Evolutionary conservation across 2,888 invertebrate species (phyloP), one percentile per base, ranked within the genome.

Genomic region (Drosophila testacea): DNA sequence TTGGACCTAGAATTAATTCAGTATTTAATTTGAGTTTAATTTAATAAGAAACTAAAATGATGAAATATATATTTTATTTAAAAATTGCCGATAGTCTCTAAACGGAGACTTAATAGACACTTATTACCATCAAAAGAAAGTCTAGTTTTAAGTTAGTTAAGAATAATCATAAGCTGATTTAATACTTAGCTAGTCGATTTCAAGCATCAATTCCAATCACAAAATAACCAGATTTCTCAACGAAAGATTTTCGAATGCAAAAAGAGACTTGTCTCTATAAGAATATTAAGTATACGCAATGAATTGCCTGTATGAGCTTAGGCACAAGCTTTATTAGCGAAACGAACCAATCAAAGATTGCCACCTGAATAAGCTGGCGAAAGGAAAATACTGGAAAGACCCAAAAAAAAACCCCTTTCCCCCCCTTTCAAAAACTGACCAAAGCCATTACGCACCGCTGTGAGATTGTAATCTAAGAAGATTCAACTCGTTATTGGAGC

Each of bases 401-500:
- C 38, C 30, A 10, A 16, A 46, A 61, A 30, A 4, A 30, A 13
- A 55, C 50, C 46, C 61, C 68, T 4, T 34, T 11, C 42, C 22
- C 10, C 27, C 10, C 11, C 44, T 9, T 6, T 9, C 7, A 32
- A 32, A 60, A 73, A 75, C 61, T 75, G 79, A 79, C 79, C 79
- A 69, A 79, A 79, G 75, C 70, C 75, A 76, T 76, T 76, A 76
- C 75, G 75, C 75, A 76, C 75, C 71, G 85, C 88, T 83, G 86
- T 68, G 88, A 87, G 79, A 88, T 83, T 83, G 83, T 83, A 83
- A 83, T 83, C 83, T 70, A 79, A 83, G 89, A 79, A 57, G 57
- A 57, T 57, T 47, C 38, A 57, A 42, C 88, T 83, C 71, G 88
- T 83, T 83, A 83, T 89, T 83, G 89, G 83, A 83, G 83, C 83